Evolutionary conservation across 2,113 vertebrate species (phyloP).

Genomic region (Mionectes macconnelli): DNA sequence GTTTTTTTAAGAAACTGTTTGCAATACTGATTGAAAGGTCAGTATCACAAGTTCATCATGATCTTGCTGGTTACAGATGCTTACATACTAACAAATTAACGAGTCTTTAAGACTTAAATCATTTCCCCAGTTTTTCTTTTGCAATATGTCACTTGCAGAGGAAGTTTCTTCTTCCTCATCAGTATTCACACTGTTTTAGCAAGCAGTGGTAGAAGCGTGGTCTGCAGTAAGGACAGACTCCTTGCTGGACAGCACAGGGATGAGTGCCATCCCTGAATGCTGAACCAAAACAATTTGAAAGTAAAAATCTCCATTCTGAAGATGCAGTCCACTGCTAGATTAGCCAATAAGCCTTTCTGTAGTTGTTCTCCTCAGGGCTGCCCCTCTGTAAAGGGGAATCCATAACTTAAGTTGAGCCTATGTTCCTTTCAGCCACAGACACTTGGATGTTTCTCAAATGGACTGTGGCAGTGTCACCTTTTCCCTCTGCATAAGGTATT

Average conservation of each 20-base stretch:
- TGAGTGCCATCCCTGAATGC: not conserved
- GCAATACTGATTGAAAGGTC: not conserved
- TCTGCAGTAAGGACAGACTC: no score
- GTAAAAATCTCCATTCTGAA: not conserved
- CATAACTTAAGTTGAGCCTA: not conserved
- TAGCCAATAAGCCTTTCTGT: not conserved
- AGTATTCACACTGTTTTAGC: not conserved
- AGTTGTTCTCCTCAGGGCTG: not conserved
- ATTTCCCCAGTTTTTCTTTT: not conserved
- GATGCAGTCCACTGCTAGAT: not conserved
- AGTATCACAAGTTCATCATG: not conserved
- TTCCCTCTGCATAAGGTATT: not conserved
- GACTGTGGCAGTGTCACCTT: not conserved
- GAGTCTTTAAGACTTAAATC: not conserved
- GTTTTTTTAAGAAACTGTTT: not conserved
- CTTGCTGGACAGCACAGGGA: not conserved
- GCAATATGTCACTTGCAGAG: not conserved
- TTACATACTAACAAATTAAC: not conserved
- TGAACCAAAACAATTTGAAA: not conserved
- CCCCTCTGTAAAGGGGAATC: not conserved
- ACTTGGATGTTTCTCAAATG: not conserved
- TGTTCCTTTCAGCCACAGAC: not conserved
- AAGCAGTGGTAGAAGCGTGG: not conserved
- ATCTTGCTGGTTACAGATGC: not conserved
- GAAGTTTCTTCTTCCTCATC: not conserved